These are phyloP conservation scores for Tokudaia muenninki DNA, from an alignment of 2,797 vertebrate genomes.

Conservation along the genomic window DNA sequence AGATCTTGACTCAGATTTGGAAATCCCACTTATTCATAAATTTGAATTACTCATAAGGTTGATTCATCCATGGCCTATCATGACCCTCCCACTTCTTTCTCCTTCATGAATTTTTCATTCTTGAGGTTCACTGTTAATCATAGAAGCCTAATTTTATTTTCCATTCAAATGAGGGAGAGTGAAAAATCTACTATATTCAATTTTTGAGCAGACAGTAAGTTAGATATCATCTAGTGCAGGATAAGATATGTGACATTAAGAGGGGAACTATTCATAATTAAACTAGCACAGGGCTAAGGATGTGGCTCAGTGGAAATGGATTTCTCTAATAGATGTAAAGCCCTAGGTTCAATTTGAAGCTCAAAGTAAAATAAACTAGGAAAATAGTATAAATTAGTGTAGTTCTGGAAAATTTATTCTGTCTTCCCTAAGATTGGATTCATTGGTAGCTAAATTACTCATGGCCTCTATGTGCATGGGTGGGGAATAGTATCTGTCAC, in stretches of 20 bases:
- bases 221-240: conserved; percentile 59
- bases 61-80: conserved; percentile 76
- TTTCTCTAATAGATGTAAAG: not conserved
- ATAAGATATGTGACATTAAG: not conserved
- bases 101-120: conserved; percentile 74
- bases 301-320: not conserved
- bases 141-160: conserved; percentile 69
- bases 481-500: not conserved
- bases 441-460: not conserved
- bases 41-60: conserved; percentile 78
- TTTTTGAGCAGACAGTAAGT: conserved; percentile 60
- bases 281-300: not conserved
- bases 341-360: not conserved
- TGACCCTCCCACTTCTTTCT: conserved; percentile 73
- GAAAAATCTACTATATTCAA: conserved; percentile 62
- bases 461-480: not conserved
- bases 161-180: conserved; percentile 49
- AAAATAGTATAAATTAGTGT: conserved; percentile 35
- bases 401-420: conserved; percentile 21
- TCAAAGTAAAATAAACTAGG: conserved; percentile 37
- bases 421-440: not conserved
- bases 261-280: conserved; percentile 60
- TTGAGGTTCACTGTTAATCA: conserved; percentile 70
- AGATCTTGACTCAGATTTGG: conserved; percentile 60
- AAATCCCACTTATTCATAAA: conserved; percentile 69